phyloP scores from a whole-genome alignment of 2,797 vertebrate species.

The Sylvia borin region DNA sequence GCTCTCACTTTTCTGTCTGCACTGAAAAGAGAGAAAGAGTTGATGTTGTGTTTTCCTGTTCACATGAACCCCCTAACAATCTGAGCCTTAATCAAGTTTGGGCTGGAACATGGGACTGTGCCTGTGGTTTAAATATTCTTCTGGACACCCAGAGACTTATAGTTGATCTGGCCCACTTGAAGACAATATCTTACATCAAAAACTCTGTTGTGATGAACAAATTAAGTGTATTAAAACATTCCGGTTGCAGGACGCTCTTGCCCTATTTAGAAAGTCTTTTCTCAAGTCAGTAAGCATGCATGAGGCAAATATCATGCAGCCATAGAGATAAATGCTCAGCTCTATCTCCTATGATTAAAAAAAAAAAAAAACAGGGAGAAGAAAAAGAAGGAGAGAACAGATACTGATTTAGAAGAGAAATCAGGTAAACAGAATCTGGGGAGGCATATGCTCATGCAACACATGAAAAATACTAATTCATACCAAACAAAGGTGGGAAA shows the following conservation, averaged over 20 bases:
- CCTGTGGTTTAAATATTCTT: neutral
- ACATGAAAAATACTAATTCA: neutral
- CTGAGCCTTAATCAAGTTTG: neutral
- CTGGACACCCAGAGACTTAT: neutral
- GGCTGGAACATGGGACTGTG: neutral
- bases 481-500: conserved; percentile 31
- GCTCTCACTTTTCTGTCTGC: neutral
- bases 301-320: neutral
- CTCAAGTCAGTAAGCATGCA: conserved; percentile 11
- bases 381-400: neutral
- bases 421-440: conserved; percentile 51
- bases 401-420: conserved; percentile 49
- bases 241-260: neutral
- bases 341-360: neutral
- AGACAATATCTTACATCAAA: neutral
- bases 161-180: neutral
- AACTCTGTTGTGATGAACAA: neutral
- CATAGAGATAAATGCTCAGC: conserved; percentile 16
- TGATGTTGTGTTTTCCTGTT: neutral
- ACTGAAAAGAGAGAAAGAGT: neutral
- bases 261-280: conserved; percentile 1
- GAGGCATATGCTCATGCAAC: conserved; percentile 33
- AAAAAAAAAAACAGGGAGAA: neutral
- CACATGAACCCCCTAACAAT: neutral
- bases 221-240: neutral